Evolutionary conservation across 1,140 invertebrate genomes (phyloP), one percentile per base, ranked within the genome.

Genomic region (Drosophila ohnishii): DNA sequence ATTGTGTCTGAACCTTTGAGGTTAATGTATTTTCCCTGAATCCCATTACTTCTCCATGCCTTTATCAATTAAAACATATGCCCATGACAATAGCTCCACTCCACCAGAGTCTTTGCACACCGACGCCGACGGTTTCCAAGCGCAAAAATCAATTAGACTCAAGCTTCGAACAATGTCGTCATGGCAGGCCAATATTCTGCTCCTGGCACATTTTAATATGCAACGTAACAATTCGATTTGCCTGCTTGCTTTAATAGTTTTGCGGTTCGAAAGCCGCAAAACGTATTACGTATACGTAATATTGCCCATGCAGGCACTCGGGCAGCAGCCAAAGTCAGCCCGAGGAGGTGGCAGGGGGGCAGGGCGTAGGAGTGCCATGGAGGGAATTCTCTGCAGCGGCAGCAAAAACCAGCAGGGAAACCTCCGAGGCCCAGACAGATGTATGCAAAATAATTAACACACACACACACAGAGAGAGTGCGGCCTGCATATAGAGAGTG

Each of bases 191-290:
- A 61, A 61, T 56, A 61, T 63, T 80, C 44, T 57, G 50, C 45
- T 59, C 34, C 19, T 70, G 67, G 45, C 64, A 73, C 77, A 85
- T 76, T 84, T 70, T 74, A 79, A 85, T 85, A 75, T 59, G 74
- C 81, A 51, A 69, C 51, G 77, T 71, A 60, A 75, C 77, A 76
- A 85, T 85, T 84, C 77, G 81, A 84, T 85, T 84, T 85, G 81
- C 81, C 81, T 74, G 74, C 82, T 85, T 85, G 77, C 78, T 85
- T 85, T 85, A 85, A 85, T 85, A 86, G 82, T 85, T 85, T 86
- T 85, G 82, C 70, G 82, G 82, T 78, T 78, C 64, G 65, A 78
- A 85, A 86, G 82, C 82, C 82, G 78, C 82, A 86, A 81, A 85
- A 81, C 70, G 82, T 83, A 83, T 83, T 83, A 82, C 79, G 79